Base-by-base conservation (phyloP, 2,113 vertebrate genomes). In the Syngnathus typhle region DNA sequence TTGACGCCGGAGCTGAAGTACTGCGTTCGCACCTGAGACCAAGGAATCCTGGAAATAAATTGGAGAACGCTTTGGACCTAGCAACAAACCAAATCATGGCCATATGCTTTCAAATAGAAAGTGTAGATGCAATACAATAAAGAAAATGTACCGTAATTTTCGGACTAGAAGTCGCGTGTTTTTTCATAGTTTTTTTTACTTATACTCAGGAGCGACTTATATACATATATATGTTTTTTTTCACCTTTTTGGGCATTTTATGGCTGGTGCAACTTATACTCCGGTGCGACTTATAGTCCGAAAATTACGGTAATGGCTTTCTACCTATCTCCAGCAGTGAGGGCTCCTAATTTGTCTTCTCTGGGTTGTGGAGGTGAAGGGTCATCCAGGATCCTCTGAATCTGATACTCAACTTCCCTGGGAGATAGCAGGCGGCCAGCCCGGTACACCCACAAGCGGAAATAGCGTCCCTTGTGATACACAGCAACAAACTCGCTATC, bases 401-500 rank as follows among this genome's bases (percentile, higher is more conserved):
- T 89, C 87, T 96, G 94, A 68, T 81, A 85, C 71, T 96, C 92
- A 0, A 95, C 88, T 75, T 94, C 93, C 16, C 93, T 70, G 1
- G 94, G 91, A 1, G 88, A 85, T 16, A 95, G 91, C 62, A 95
- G 84, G 15, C 90, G 88, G 6, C 92, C 93, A 0, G 89, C 87
- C 0, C 7, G 70, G 76, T 95, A 94, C 0, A 95, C 90, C 79
- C 88, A 91, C 49, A 96, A 82, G 1, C 90, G 79, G 82, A 93
- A 96, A 67, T 84, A 95, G 2, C 94, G 92, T 3, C 95, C 94
- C 21, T 74, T 89, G 72, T 96, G 93, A 79, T 93, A 91, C 21
- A 95, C 93, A 0, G 91, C 92, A 32, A 96, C 88, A 19, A 93
- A 94, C 64, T 91, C 89, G 58, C 94, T 95, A 85, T 95, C 93